Base-by-base conservation (phyloP, 2,113 vertebrate species). In the Corvus moneduloides region DNA sequence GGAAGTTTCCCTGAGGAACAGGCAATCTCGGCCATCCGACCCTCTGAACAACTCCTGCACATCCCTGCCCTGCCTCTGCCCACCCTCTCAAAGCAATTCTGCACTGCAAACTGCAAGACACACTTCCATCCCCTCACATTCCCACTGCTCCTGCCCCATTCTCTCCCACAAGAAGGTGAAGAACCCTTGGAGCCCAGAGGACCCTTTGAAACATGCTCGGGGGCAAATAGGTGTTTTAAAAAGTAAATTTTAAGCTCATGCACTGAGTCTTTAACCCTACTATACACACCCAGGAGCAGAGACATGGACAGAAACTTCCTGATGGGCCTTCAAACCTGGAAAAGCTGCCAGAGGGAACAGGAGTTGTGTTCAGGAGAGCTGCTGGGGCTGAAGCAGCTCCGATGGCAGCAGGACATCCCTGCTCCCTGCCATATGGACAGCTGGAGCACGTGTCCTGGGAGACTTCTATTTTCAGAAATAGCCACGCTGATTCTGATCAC, bases 1-100 rank as follows among this genome's bases (percentile, higher is more conserved):
- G 64, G 27, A 71, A 22, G 21, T 22, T 54, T 19, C 43, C 37
- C 43, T 72, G 71, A 52, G 44, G 27, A 59, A 23, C 10, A 78
- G 55, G 43, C 2, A 32, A 17, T 7, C n/a, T 24, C 0, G 0
- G 46, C 35, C 46, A 51, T 7, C 28, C 0, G 0, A 77, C 51
- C 55, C 76, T 24, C 62, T 23, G 32, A 51, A 32, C 21, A 69
- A 3, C 17, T 26, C 41, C 63, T 67, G 39, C 20, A 6, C 15
- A 33, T 44, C 71, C 27, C 73, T 84, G 39, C 79, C 61, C 54
- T 64, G 37, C 88, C 28, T 54, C 55, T 37, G 43, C 55, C 63
- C 35, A 30, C 16, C 7, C 32, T 54, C 64, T 10, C 48, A 24
- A 54, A 67, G 24, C 80, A 58, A 7, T 14, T 41, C 48, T 71